A percentile compares a stretch with the other conserved stretches of the same genome.
Conservation (phyloP, 2,797 vertebrate species). For the Lithobates pipiens region DNA sequence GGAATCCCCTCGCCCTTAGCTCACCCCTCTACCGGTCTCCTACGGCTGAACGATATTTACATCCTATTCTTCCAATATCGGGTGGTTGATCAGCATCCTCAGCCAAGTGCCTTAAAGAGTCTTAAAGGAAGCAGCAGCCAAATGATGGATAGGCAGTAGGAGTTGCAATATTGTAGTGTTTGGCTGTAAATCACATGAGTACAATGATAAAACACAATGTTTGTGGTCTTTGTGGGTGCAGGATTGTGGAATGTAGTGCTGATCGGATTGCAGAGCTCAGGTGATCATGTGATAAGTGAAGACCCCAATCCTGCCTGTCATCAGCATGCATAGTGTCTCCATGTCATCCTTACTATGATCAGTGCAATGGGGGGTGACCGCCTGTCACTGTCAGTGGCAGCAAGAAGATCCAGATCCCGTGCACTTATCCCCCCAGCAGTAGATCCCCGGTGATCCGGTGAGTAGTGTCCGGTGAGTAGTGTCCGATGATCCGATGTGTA, state of each 20-base stretch:
- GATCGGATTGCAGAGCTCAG: background rate
- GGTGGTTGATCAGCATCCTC: background rate
- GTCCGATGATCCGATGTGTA: too few relatives aligned
- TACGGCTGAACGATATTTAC: too few relatives aligned
- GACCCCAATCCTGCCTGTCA: background rate
- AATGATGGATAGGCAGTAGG: too few relatives aligned
- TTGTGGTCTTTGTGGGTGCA: too few relatives aligned
- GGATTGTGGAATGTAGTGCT: too few relatives aligned
- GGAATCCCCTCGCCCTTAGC: too few relatives aligned
- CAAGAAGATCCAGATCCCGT: background rate
- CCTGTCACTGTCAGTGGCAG: background rate
- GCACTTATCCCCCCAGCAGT: too few relatives aligned
- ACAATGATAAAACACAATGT: too few relatives aligned
- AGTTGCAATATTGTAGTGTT: background rate
- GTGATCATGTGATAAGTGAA: background rate
- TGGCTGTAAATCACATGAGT: background rate
- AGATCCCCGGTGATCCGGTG: too few relatives aligned
- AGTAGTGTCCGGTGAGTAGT: background rate
- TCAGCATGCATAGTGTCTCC: background rate
- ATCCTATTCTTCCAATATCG: background rate
- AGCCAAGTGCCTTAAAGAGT: too few relatives aligned
- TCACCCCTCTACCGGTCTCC: too few relatives aligned
- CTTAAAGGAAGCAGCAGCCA: background rate
- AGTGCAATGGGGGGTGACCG: too few relatives aligned
- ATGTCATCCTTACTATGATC: background rate